These are phyloP conservation scores for Pogoniulus pusillus DNA, from an alignment of 2,797 vertebrate species.

Conservation along the genomic window DNA sequence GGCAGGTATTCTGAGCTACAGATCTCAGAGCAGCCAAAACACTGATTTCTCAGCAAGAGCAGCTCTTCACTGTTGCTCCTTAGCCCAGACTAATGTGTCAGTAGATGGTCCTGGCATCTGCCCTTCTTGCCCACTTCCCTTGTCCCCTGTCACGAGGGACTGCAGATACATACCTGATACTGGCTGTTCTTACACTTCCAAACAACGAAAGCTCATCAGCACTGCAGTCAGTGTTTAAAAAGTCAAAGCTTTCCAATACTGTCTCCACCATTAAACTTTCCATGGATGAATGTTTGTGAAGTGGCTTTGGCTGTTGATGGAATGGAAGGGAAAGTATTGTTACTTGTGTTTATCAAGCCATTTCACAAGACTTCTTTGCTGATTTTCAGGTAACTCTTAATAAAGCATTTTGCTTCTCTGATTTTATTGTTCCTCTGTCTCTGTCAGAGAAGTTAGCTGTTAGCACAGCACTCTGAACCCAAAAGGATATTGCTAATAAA, in stretches of 20 bases:
- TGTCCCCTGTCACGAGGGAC: fast-evolving
- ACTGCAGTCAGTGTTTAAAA: slow-evolving; percentile 85
- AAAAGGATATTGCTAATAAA: background rate
- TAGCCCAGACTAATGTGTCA: fast-evolving
- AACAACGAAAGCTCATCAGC: slow-evolving; percentile 80
- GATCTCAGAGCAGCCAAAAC: background rate
- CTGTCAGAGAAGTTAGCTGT: background rate
- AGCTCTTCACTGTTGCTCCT: background rate
- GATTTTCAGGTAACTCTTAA: background rate
- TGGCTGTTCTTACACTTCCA: slow-evolving; percentile 81
- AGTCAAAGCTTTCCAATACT: slow-evolving; percentile 92
- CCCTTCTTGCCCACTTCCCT: background rate
- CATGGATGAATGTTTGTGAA: slow-evolving; percentile 75
- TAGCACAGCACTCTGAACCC: background rate
- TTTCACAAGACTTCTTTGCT: background rate
- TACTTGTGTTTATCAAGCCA: background rate
- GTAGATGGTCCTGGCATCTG: background rate
- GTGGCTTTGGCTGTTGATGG: slow-evolving; percentile 46
- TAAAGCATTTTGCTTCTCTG: background rate
- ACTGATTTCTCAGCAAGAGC: background rate
- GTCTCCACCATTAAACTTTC: slow-evolving; percentile 90
- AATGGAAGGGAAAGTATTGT: background rate
- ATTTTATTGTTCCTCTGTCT: background rate
- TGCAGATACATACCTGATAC: slow-evolving; percentile 77
- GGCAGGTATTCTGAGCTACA: background rate